Evolutionary conservation across 2,888 invertebrate species (phyloP).

Genomic region (Hyposoter didymator): DNA sequence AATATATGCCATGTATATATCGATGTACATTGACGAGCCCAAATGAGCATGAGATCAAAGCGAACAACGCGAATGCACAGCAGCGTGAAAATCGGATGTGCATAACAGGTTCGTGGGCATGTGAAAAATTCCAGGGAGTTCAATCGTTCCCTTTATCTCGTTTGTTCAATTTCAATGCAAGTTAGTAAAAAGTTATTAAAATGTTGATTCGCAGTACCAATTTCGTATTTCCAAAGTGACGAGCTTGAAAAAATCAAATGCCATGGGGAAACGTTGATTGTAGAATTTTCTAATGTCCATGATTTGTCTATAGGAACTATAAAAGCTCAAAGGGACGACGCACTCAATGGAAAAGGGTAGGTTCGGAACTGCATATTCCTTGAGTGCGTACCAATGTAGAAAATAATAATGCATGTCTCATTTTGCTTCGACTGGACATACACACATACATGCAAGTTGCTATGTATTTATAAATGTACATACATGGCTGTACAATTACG

Average conservation of each 20-base stretch:
- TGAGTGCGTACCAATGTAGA: not conserved
- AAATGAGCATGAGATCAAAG: constrained; percentile 35
- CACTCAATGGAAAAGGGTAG: constrained; percentile 10
- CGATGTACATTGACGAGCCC: not conserved
- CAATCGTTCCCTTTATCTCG: not conserved
- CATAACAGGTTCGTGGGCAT: not conserved
- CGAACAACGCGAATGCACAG: constrained; percentile 26
- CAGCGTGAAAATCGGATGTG: constrained; percentile 35
- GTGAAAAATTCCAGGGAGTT: not conserved
- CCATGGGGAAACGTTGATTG: not conserved
- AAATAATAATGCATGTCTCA: constrained; percentile 34
- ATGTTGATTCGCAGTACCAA: not conserved
- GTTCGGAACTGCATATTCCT: constrained; percentile 17
- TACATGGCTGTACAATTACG: not conserved
- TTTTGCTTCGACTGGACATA: not conserved
- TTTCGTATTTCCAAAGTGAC: not conserved
- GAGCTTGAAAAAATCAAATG: not conserved
- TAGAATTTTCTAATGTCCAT: not conserved
- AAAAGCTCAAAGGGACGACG: constrained; percentile 9
- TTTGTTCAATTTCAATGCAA: not conserved
- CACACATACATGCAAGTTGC: not conserved
- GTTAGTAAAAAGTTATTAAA: not conserved
- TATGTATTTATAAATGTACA: not conserved
- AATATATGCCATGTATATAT: not conserved
- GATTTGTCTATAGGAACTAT: constrained; percentile 9